Percentiles rank a stretch among this genome's conserved stretches.
Evolutionary conservation across 2,797 vertebrate species (phyloP).

Genomic region (Philypnodon macrostomus): DNA sequence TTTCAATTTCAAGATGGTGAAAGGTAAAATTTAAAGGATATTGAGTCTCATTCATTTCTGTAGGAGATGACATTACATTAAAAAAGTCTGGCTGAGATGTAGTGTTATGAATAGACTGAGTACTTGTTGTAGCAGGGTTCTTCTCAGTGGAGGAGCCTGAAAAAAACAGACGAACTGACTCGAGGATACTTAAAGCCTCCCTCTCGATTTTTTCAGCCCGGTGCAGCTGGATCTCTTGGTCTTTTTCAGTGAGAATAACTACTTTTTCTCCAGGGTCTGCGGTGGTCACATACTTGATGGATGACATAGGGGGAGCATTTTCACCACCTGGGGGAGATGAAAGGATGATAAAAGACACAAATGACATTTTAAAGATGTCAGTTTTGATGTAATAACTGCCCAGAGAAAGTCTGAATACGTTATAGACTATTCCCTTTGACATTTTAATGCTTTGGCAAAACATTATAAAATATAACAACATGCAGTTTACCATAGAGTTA

Average conservation of each 20-base stretch:
- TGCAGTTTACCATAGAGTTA: too few species aligned
- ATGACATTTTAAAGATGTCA: not conserved
- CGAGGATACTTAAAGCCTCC: conserved; percentile 86
- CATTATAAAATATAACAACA: too few species aligned
- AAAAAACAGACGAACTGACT: conserved; percentile 76
- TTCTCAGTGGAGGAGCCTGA: conserved; percentile 41
- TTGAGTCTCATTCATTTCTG: conserved; percentile 32
- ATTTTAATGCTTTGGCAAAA: not conserved
- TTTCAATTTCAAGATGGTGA: conserved; percentile 26
- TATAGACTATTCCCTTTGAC: too few species aligned
- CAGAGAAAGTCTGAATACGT: too few species aligned
- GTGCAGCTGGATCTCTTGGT: conserved; percentile 81
- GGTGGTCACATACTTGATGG: conserved; percentile 59
- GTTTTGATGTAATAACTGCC: too few species aligned
- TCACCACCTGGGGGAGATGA: conserved; percentile 46
- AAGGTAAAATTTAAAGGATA: conserved; percentile 33
- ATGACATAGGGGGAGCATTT: conserved; percentile 62
- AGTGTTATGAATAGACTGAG: conserved; percentile 27
- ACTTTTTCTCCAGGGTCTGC: conserved; percentile 75
- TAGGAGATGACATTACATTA: conserved; percentile 31
- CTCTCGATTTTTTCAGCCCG: conserved; percentile 76
- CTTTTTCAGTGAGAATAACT: conserved; percentile 80
- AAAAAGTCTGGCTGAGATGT: conserved; percentile 16
- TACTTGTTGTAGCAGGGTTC: conserved; percentile 24
- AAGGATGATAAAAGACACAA: not conserved